Base-by-base conservation (phyloP, 2,888 invertebrate genomes). In the Masnerella sp. region DNA sequence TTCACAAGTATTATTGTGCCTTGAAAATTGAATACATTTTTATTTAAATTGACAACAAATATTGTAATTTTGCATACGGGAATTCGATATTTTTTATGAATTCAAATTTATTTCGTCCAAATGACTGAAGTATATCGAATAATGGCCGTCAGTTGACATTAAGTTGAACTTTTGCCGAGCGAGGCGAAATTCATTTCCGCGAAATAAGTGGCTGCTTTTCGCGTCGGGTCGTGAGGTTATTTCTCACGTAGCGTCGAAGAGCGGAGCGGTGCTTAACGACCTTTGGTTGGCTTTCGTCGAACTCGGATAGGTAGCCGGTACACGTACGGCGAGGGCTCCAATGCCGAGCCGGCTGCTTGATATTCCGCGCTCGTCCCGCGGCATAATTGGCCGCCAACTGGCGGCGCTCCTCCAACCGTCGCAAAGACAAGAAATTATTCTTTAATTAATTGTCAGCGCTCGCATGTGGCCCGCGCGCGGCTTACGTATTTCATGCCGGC, bases 321-420 rank as follows among this genome's bases (percentile, higher is more conserved):
- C 64, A 67, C 64, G 47, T 70, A 52, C 67, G 52, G 54, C 30
- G 12, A n/a, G n/a, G n/a, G n/a, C n/a, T 14, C 17, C 17, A 34
- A 34, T 11, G 34, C 38, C 38, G 11, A 34, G 34, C 15, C 38
- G 38, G 38, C 38, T 38, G 38, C 15, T 87, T 86, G 84, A 82
- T 87, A 87, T 87, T 87, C 87, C 81, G 83, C 79, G 80, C 82
- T 79, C 84, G 86, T 86, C 80, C 80, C 77, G 62, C 75, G 81
- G 85, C 83, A 87, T 87, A 87, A 87, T 87, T 87, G 86, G 87
- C 85, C 84, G 85, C 84, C 85, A 86, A 85, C 85, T 82, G 82
- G 79, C 82, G 81, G 81, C 82, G 83, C 80, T 80, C 81, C 81
- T 80, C 78, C 78, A 81, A 79, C 81, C 83, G 83, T 84, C 82